Percentiles rank a stretch among this genome's conserved stretches.
phyloP scores from a whole-genome alignment of 2,888 invertebrate species.

The Melanchra persicariae region DNA sequence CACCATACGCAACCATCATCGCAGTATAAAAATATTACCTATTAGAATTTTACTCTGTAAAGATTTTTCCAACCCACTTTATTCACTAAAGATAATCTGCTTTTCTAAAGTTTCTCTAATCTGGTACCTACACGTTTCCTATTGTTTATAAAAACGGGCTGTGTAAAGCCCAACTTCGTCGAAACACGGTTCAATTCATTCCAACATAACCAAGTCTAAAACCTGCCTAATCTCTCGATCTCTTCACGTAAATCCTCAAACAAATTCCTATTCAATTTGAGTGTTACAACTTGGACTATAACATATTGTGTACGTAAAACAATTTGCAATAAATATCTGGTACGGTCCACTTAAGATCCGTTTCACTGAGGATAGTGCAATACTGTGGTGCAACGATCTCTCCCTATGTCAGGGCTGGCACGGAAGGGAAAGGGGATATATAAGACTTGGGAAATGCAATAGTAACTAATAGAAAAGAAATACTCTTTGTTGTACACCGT shows the following conservation, averaged over 20 bases:
- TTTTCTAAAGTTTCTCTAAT: background rate
- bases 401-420: constrained; percentile 49
- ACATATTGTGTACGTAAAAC: constrained; percentile 47
- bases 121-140: background rate
- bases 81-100: background rate
- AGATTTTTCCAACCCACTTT: background rate
- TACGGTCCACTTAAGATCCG: constrained; percentile 59
- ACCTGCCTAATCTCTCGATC: constrained; percentile 12
- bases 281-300: constrained; percentile 14
- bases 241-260: constrained; percentile 21
- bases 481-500: no score
- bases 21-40: no score
- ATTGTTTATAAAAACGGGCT: background rate
- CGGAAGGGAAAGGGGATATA: background rate
- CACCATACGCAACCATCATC: no score
- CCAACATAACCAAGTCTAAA: background rate
- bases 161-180: background rate
- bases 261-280: constrained; percentile 13
- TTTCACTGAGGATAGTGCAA: constrained; percentile 58
- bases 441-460: background rate
- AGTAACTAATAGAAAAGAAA: no score
- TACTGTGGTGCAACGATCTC: constrained; percentile 54
- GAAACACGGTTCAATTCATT: background rate
- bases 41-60: no score
- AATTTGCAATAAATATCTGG: constrained; percentile 64